A percentile compares a stretch with the other conserved stretches of the same genome.
phyloP scores from a whole-genome alignment of 37 sponge, comb jelly and placozoan species.

The Axinella damicornis region DNA sequence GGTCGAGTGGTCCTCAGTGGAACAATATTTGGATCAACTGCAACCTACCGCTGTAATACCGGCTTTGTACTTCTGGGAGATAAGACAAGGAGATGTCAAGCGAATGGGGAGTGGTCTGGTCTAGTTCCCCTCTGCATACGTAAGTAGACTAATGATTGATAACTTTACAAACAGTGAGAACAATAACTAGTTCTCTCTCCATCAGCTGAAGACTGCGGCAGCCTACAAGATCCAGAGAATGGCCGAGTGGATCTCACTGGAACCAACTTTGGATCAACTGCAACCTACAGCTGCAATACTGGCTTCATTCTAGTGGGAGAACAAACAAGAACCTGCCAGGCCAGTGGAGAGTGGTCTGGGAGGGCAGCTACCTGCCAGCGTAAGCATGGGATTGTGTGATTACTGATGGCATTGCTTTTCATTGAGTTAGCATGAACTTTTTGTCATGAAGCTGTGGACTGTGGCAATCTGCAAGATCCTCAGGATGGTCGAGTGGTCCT shows the following conservation, averaged over 20 bases:
- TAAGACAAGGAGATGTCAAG: conserved; percentile 27
- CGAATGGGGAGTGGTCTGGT: conserved; percentile 68
- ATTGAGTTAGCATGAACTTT: too few species aligned
- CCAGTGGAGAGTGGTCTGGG: conserved; percentile 24
- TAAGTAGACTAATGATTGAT: conserved; percentile 18
- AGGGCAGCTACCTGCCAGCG: conserved; percentile 19
- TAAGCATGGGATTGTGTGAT: too few species aligned
- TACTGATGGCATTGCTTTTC: too few species aligned
- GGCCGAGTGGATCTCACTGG: conserved; percentile 14
- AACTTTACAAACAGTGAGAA: too few species aligned
- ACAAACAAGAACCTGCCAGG: conserved; percentile 9
- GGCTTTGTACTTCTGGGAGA: conserved; percentile 31
- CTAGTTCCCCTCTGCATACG: conserved; percentile 46
- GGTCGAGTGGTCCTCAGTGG: not conserved
- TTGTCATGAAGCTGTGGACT: too few species aligned
- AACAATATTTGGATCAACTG: too few species aligned
- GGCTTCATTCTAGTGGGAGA: conserved; percentile 61
- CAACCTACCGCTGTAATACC: conserved; percentile 5
- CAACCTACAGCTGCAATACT: conserved; percentile 49
- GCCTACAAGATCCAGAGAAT: conserved; percentile 8
- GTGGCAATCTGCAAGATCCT: conserved; percentile 31
- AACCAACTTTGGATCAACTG: conserved; percentile 29
- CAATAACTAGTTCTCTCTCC: too few species aligned
- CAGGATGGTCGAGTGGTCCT: conserved; percentile 32
- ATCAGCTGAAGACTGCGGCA: conserved; percentile 6